These are phyloP conservation scores for Chionis minor DNA, from an alignment of 2,113 vertebrate genomes.

Conservation along the genomic window DNA sequence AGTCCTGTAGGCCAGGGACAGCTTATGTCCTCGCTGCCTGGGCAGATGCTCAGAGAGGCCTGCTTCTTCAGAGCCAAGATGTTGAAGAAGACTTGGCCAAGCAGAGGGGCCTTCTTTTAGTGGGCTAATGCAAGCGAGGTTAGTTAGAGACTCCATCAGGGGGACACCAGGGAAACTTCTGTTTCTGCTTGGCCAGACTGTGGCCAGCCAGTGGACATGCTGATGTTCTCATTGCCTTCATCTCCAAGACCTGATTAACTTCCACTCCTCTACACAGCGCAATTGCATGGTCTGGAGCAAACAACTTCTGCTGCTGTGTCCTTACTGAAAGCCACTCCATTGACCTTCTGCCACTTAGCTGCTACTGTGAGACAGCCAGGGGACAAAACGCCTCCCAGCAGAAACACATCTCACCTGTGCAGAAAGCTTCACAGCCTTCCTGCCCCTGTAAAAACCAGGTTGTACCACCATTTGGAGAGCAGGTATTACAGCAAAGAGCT, in stretches of 20 bases:
- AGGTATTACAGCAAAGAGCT: background rate
- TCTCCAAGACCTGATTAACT: background rate
- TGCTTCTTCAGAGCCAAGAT: background rate
- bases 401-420: background rate
- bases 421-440: background rate
- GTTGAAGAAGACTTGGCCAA: background rate
- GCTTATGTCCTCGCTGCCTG: background rate
- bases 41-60: background rate
- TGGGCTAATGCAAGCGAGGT: background rate
- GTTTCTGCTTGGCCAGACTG: background rate
- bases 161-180: background rate
- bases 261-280: background rate
- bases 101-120: background rate
- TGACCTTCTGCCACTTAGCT: background rate
- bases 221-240: background rate
- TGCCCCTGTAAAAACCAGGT: background rate
- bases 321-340: background rate
- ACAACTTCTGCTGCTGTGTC: background rate
- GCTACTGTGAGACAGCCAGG: background rate
- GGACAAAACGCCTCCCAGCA: background rate
- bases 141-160: background rate
- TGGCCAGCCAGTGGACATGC: background rate
- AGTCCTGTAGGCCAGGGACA: slow-evolving; percentile 61
- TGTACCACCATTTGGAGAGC: background rate
- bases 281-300: background rate